These are phyloP conservation scores for Doryteuthis pealeii DNA, from an alignment of 1,140 invertebrate genomes.

Conservation along the genomic window DNA sequence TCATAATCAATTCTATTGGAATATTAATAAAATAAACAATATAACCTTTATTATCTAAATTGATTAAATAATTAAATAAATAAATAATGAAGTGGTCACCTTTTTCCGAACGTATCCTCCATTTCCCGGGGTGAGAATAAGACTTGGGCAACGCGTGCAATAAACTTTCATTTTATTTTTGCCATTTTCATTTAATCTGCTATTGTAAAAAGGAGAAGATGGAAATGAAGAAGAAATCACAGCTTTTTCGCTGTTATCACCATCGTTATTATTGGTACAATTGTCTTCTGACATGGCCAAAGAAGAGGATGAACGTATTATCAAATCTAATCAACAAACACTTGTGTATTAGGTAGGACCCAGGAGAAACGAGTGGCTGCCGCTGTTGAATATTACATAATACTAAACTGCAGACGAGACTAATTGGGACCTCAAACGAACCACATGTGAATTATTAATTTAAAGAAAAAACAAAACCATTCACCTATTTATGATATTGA, in stretches of 20 bases:
- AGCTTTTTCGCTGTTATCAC: not conserved
- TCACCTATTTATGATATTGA: no score
- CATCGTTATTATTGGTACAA: not conserved
- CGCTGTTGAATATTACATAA: no score
- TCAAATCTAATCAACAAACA: no score
- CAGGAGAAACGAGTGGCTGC: no score
- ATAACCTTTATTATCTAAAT: no score
- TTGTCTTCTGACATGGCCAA: not conserved
- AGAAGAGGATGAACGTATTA: no score
- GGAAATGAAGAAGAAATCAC: no score
- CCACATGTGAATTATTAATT: no score
- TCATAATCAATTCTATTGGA: not conserved
- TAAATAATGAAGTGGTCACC: slow-evolving; percentile 22
- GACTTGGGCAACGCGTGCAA: slow-evolving; percentile 44
- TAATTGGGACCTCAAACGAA: no score
- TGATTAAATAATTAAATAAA: not conserved
- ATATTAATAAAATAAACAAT: not conserved
- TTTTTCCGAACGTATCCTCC: slow-evolving; percentile 38
- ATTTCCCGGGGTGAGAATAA: slow-evolving; percentile 39
- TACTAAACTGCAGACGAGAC: no score
- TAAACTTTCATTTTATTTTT: slow-evolving; percentile 45
- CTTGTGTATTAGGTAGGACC: no score
- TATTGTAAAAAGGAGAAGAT: not conserved
- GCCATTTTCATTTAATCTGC: slow-evolving; percentile 23
- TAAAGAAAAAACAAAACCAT: no score